A percentile compares a stretch with the other conserved stretches of the same genome.
These are phyloP conservation scores for Osedax frankpressi DNA, from an alignment of 2,888 invertebrate species.

Conservation along the genomic window DNA sequence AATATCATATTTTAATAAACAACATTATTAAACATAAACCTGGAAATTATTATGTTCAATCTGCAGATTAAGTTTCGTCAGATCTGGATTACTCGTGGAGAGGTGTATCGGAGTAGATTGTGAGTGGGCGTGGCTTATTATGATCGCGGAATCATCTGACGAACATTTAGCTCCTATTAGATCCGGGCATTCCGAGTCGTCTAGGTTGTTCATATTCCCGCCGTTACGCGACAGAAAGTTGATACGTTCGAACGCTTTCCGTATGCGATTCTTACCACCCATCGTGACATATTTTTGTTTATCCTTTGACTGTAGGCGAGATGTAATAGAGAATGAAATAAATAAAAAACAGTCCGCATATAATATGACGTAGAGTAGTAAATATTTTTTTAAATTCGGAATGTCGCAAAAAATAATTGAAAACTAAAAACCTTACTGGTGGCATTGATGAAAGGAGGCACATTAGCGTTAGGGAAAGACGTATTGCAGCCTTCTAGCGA, in stretches of 20 bases:
- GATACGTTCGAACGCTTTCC: conserved; percentile 76
- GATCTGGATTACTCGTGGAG: conserved; percentile 40
- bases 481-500: not conserved
- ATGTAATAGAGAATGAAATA: too few relatives aligned
- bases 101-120: not conserved
- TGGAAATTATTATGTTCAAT: conserved; percentile 26
- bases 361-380: too few relatives aligned
- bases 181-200: not conserved
- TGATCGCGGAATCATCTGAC: not conserved
- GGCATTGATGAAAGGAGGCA: not conserved
- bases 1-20: too few relatives aligned
- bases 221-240: conserved; percentile 49
- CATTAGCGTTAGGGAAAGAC: conserved; percentile 26
- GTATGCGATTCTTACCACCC: conserved; percentile 69
- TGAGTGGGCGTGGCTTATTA: not conserved
- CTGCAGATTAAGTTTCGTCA: conserved; percentile 30
- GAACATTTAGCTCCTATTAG: not conserved
- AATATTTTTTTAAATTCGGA: too few relatives aligned
- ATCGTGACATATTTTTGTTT: conserved; percentile 57
- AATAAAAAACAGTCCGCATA: too few relatives aligned
- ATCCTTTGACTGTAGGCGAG: not conserved
- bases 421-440: conserved; percentile 54
- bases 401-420: too few relatives aligned
- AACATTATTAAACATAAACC: not conserved
- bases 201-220: conserved; percentile 24